phyloP scores from a whole-genome alignment of 2,113 vertebrate species.

The Bambusicola thoracicus region DNA sequence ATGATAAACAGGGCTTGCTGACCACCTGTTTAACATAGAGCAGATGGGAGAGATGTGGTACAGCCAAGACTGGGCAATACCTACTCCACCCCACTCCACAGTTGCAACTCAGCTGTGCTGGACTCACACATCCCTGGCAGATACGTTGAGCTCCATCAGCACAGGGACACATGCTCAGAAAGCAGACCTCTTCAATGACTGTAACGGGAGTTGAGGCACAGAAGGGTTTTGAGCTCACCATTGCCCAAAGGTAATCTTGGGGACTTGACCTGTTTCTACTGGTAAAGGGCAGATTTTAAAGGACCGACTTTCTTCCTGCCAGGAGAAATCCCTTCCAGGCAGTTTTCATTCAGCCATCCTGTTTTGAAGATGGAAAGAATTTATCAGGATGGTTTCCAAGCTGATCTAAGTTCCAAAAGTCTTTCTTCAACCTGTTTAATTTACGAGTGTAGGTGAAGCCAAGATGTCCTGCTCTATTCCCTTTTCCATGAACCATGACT shows the following conservation, averaged over 20 bases:
- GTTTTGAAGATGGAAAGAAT: neutral
- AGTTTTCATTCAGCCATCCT: neutral
- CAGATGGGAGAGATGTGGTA: neutral
- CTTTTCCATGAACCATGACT: neutral
- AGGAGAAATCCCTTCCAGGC: neutral
- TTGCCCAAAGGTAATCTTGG: neutral
- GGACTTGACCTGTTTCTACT: neutral
- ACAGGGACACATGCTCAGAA: neutral
- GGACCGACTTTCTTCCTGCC: neutral
- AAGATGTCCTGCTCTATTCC: neutral
- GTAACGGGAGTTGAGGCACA: neutral
- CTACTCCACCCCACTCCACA: neutral
- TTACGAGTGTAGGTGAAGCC: neutral
- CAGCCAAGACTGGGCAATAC: too few relatives aligned
- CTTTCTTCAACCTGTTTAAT: neutral
- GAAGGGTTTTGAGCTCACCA: neutral
- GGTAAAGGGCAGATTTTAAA: neutral
- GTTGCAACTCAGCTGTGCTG: neutral
- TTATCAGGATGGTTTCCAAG: neutral
- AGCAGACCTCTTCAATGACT: neutral
- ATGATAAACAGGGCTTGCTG: neutral
- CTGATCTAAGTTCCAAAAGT: neutral
- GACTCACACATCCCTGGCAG: neutral
- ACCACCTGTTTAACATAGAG: rapidly evolving
- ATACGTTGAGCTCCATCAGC: neutral